Conservation (phyloP, 2,113 vertebrate genomes). For the Beaufortia kweichowensis region DNA sequence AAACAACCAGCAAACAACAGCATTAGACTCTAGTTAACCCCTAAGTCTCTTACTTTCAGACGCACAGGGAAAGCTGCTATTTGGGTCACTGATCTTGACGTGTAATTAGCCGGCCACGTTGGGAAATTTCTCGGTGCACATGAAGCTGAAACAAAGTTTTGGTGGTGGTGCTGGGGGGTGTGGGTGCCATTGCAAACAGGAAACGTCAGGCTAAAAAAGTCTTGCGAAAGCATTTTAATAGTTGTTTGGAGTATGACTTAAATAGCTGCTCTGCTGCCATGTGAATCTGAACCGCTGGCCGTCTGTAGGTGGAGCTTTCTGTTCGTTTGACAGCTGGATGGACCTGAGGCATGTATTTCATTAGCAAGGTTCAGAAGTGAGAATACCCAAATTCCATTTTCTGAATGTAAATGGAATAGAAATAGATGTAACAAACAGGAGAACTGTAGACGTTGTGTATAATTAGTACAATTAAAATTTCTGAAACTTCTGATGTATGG, state of each 20-base stretch:
- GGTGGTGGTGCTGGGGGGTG: background rate
- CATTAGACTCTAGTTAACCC: constrained; percentile 41
- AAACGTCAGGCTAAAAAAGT: constrained; percentile 73
- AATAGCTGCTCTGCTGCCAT: constrained; percentile 38
- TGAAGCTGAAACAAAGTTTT: constrained; percentile 42
- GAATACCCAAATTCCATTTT: no score
- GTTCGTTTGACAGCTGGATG: background rate
- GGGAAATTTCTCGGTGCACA: constrained; percentile 68
- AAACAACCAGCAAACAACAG: constrained; percentile 53
- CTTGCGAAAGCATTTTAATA: constrained; percentile 37
- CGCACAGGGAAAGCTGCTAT: constrained; percentile 54
- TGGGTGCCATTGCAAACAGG: constrained; percentile 66
- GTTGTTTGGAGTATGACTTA: constrained; percentile 35
- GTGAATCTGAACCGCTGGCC: constrained; percentile 12
- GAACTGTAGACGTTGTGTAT: no score
- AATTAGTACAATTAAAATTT: no score
- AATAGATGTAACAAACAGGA: no score
- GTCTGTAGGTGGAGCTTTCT: constrained; percentile 12
- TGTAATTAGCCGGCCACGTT: constrained; percentile 69
- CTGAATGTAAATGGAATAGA: no score
- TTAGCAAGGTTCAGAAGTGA: background rate
- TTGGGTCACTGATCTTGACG: constrained; percentile 64
- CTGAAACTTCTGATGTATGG: no score
- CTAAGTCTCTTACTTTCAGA: constrained; percentile 41
- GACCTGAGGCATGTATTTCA: background rate